These are phyloP conservation scores for Andrena trimmerana DNA, from an alignment of 2,888 invertebrate genomes.

Conservation along the genomic window DNA sequence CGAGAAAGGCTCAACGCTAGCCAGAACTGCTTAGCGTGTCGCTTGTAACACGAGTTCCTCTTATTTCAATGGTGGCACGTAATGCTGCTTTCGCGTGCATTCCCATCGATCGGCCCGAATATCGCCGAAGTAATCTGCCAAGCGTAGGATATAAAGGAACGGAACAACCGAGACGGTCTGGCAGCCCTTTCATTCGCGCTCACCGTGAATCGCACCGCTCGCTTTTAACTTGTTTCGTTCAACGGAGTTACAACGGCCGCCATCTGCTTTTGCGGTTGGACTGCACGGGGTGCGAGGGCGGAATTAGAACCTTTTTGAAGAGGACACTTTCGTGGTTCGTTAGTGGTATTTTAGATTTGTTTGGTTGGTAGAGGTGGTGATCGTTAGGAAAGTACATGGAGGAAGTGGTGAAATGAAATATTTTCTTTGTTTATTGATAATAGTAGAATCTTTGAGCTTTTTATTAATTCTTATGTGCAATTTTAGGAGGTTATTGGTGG, in stretches of 20 bases:
- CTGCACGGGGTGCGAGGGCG: background rate
- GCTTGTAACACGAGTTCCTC: conserved; percentile 62
- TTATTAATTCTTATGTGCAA: no score
- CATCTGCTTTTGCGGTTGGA: background rate
- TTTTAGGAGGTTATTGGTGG: no score
- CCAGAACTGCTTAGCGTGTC: conserved; percentile 65
- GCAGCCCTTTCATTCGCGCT: conserved; percentile 30
- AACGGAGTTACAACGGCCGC: background rate
- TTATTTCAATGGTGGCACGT: conserved; percentile 63
- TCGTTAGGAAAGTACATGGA: no score
- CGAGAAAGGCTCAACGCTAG: conserved; percentile 39
- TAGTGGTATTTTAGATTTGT: background rate
- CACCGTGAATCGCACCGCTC: background rate
- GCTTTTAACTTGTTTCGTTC: background rate
- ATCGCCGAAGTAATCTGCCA: conserved; percentile 61
- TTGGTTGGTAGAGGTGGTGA: no score
- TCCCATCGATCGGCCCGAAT: conserved; percentile 61
- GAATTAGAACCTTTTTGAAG: no score
- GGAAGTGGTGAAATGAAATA: no score
- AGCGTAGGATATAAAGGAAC: conserved; percentile 43
- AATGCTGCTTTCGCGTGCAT: conserved; percentile 63
- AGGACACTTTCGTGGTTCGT: background rate
- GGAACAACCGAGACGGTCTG: conserved; percentile 35
- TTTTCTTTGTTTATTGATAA: no score
- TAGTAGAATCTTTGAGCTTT: no score